phyloP scores from a whole-genome alignment of 2,113 vertebrate species.

The Phoenicopterus ruber region DNA sequence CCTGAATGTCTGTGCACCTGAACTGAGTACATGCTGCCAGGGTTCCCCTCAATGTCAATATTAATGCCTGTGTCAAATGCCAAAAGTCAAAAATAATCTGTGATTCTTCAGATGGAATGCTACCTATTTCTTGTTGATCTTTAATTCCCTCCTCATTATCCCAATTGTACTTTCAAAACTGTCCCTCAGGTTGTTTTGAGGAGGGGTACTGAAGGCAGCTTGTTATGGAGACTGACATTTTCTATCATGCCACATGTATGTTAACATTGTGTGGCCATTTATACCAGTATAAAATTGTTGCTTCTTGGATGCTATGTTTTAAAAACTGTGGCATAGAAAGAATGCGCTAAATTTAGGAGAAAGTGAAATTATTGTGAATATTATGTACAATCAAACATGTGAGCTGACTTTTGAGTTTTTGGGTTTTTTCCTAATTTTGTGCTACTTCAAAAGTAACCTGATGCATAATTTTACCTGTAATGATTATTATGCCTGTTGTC shows the following conservation, averaged over 20 bases:
- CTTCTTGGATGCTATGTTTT: neutral
- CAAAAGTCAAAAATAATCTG: neutral
- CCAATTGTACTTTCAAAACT: neutral
- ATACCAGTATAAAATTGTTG: neutral
- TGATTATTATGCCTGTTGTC: neutral
- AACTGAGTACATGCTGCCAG: neutral
- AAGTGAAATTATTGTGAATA: neutral
- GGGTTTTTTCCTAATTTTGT: accelerated
- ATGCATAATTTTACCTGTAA: neutral
- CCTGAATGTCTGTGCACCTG: neutral
- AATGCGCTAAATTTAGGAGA: neutral
- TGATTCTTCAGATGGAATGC: neutral
- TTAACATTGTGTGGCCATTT: neutral
- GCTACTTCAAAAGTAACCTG: neutral
- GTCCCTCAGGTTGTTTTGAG: neutral
- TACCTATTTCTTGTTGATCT: neutral
- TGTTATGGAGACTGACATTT: neutral
- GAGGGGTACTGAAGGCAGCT: neutral
- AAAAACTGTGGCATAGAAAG: neutral
- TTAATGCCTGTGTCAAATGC: neutral
- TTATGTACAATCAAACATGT: neutral
- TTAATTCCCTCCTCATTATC: neutral
- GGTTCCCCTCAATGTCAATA: neutral
- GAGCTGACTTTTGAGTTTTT: neutral
- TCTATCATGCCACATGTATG: neutral